These are phyloP conservation scores for Drosophila kokeensis DNA, from an alignment of 2,888 invertebrate species.

Conservation along the genomic window DNA sequence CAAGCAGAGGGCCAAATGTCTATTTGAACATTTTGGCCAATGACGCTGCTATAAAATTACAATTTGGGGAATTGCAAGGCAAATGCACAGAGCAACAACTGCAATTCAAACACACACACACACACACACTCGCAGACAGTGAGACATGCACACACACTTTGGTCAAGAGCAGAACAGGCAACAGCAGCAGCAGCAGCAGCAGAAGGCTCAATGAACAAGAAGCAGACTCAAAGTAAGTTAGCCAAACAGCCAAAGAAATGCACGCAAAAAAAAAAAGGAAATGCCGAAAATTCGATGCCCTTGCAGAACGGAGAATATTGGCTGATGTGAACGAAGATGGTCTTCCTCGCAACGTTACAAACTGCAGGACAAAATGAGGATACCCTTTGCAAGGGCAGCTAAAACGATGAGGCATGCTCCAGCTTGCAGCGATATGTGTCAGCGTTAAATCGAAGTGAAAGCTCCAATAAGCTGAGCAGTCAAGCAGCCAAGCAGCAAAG, in stretches of 20 bases:
- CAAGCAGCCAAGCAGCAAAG: constrained; percentile 7
- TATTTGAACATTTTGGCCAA: constrained; percentile 77
- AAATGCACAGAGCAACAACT: constrained; percentile 52
- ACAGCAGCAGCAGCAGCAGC: constrained; percentile 6
- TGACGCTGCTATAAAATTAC: constrained; percentile 79
- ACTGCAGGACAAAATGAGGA: background rate
- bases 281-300: constrained; percentile 15
- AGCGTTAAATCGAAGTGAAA: constrained; percentile 76
- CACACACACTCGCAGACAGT: background rate
- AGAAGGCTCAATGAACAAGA: constrained; percentile 29
- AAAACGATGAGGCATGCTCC: constrained; percentile 26
- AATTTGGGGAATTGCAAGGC: constrained; percentile 78
- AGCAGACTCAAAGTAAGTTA: constrained; percentile 25
- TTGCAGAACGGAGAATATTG: background rate
- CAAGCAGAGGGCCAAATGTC: constrained; percentile 54
- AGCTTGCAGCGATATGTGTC: constrained; percentile 71
- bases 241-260: constrained; percentile 26
- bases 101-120: constrained; percentile 26
- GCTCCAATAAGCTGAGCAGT: constrained; percentile 54
- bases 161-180: constrained; percentile 40
- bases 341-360: background rate
- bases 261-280: background rate
- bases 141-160: constrained; percentile 41
- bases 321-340: background rate
- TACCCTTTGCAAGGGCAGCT: background rate